These are phyloP conservation scores for Rostratula benghalensis DNA, from an alignment of 2,113 vertebrate species.

Conservation along the genomic window DNA sequence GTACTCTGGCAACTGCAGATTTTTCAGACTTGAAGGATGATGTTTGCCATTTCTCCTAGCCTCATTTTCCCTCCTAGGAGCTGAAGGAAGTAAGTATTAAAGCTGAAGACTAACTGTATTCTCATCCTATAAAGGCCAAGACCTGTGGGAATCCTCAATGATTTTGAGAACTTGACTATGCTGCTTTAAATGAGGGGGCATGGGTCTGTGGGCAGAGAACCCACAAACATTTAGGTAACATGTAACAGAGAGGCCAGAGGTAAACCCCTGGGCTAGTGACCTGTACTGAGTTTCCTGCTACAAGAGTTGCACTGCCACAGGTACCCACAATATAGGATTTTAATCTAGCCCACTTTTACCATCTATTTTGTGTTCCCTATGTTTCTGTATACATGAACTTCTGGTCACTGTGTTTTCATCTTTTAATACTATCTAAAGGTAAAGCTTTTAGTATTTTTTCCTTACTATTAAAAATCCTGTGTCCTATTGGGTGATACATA, in stretches of 20 bases:
- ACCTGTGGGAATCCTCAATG: neutral
- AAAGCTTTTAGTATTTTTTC: neutral
- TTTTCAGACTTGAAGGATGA: neutral
- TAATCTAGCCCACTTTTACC: neutral
- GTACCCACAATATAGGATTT: neutral
- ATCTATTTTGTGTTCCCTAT: neutral
- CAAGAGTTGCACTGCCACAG: neutral
- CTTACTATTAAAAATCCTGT: neutral
- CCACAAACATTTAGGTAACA: accelerated
- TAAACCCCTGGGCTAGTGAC: neutral
- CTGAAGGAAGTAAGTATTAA: neutral
- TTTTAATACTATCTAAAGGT: neutral
- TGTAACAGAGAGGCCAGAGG: neutral
- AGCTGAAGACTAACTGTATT: neutral
- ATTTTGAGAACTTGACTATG: neutral
- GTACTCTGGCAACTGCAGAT: neutral
- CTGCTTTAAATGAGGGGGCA: neutral
- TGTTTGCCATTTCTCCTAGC: neutral
- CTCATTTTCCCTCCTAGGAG: neutral
- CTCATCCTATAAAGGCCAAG: neutral
- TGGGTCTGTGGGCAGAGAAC: neutral
- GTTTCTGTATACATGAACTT: neutral
- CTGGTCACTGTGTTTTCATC: neutral
- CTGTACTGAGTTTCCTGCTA: neutral
- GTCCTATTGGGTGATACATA: neutral